Base-by-base conservation (phyloP, 1,140 invertebrate species). In the Hylyphantes graminicola region DNA sequence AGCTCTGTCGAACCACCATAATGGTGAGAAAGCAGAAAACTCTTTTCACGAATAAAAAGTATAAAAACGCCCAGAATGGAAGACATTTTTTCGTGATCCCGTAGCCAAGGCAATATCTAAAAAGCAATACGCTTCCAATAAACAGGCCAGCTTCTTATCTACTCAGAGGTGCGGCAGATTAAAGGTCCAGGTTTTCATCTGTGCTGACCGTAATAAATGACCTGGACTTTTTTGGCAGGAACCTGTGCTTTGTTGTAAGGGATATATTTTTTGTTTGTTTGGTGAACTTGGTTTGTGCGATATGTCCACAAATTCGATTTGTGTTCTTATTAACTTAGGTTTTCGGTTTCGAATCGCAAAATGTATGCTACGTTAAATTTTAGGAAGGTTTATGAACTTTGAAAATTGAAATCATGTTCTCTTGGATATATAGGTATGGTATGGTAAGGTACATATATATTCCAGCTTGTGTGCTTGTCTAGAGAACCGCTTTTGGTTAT, bases 201-300 rank as follows among this genome's bases (percentile, higher is more conserved):
- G 50, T 21, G n/a, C 75, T 78, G 75, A 78, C 75, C 75, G 63
- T 65, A 78, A 78, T 78, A 78, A 78, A 78, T 78, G 75, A 78
- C 75, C 75, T 78, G 75, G 61, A 67, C 75, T 65, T 48, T 51
- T 48, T 61, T 61, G 57, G 57, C 57, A 61, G 17, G 6, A 17
- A 61, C 12, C 57, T 61, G 12, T 12, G 57, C 17, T 17, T 61
- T 61, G 35, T 35, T 35, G 35, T 35, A 35, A 35, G 5, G 35
- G 35, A 35, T 35, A 35, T 35, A 35, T 35, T 2, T 35, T 2
- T 35, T 2, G n/a, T n/a, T 35, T 35, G 1, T 35, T 35, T 35
- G 35, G 35, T 35, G 35, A 35, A 35, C 35, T 35, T 35, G 35
- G 35, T 35, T 35, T 35, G 35, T 35, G 35, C 35, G 35, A 1